Percentiles rank a stretch among this genome's conserved stretches.
These are phyloP conservation scores for Zonotrichia albicollis DNA, from an alignment of 2,797 vertebrate species.

Conservation along the genomic window DNA sequence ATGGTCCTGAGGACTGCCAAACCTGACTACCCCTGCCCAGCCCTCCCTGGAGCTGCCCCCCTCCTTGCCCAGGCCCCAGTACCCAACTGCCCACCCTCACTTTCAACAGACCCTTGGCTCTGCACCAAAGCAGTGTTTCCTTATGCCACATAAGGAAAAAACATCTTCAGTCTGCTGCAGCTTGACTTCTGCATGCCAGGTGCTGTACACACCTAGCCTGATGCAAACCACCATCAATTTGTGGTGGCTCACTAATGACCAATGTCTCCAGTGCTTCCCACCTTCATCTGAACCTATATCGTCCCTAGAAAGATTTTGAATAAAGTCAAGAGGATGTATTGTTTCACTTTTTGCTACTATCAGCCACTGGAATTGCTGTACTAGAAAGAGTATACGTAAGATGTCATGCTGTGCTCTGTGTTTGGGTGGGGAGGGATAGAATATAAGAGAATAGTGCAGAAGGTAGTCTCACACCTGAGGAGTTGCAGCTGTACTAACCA, in stretches of 20 bases:
- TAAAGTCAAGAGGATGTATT: background rate
- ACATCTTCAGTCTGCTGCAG: background rate
- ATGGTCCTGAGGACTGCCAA: background rate
- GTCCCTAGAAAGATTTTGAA: background rate
- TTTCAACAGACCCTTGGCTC: no score
- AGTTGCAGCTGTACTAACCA: no score
- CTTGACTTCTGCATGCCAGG: fast-evolving
- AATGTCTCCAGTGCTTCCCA: background rate
- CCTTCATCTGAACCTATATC: background rate
- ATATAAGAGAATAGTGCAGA: no score
- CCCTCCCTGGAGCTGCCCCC: fast-evolving
- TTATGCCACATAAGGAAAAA: background rate
- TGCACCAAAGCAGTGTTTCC: background rate
- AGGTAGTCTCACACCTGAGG: no score
- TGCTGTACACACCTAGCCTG: background rate
- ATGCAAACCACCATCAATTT: background rate
- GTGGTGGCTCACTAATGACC: background rate
- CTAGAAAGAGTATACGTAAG: background rate
- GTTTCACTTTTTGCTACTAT: background rate
- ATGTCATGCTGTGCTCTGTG: background rate
- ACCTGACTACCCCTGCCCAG: background rate
- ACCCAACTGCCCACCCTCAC: background rate
- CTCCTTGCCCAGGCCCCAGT: no score
- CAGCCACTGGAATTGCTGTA: background rate
- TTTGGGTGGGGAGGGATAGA: background rate